Percentiles rank a stretch among this genome's conserved stretches.
phyloP scores from a whole-genome alignment of 1,140 invertebrate genomes.

The Chionoecetes opilio region DNA sequence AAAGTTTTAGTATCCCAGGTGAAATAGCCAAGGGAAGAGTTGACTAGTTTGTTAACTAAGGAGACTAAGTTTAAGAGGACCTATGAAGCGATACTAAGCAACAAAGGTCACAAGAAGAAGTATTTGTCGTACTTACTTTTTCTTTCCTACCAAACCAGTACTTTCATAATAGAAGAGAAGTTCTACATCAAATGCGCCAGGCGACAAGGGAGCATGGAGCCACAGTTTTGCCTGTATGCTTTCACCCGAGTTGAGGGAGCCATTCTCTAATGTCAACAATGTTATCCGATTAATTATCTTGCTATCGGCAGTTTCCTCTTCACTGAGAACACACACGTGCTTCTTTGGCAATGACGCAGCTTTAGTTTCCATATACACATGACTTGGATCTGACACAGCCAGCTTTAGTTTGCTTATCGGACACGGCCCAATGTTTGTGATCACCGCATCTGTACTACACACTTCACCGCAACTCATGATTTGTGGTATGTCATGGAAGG shows the following conservation, averaged over 20 bases:
- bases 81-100: too few relatives aligned
- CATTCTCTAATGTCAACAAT: slow-evolving; percentile 43
- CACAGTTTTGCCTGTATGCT: slow-evolving; percentile 65
- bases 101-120: too few relatives aligned
- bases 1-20: too few relatives aligned
- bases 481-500: slow-evolving; percentile 64
- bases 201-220: slow-evolving; percentile 67
- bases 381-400: slow-evolving; percentile 75
- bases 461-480: slow-evolving; percentile 76
- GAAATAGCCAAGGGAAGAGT: too few relatives aligned
- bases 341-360: not conserved
- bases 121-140: slow-evolving; percentile 31
- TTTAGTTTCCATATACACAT: slow-evolving; percentile 66
- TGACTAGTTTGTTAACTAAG: too few relatives aligned
- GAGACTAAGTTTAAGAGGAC: too few relatives aligned
- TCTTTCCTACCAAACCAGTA: slow-evolving; percentile 37
- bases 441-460: slow-evolving; percentile 60
- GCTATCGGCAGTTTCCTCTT: slow-evolving; percentile 48
- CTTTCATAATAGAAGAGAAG: slow-evolving; percentile 73
- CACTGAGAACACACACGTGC: slow-evolving; percentile 52
- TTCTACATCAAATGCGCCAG: slow-evolving; percentile 72
- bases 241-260: slow-evolving; percentile 55
- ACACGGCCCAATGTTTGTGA: slow-evolving; percentile 75
- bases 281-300: slow-evolving; percentile 38
- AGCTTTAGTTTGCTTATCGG: slow-evolving; percentile 74